A percentile compares a stretch with the other conserved stretches of the same genome.
These are phyloP conservation scores for Centropus bengalensis DNA, from an alignment of 2,113 vertebrate genomes.

Conservation along the genomic window DNA sequence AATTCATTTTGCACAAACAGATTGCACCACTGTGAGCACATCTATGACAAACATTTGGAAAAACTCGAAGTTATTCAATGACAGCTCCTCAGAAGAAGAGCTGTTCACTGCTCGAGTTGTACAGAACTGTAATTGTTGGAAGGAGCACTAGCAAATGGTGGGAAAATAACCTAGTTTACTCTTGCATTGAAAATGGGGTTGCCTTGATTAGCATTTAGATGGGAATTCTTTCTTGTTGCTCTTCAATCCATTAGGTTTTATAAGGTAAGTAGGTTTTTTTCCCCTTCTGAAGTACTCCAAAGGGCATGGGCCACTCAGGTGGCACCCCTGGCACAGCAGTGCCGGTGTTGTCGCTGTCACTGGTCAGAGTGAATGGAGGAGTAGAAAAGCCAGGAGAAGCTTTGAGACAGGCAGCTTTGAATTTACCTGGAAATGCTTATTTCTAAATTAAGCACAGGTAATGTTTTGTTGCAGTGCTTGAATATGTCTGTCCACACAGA, in stretches of 20 bases:
- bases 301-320: conserved; percentile 32
- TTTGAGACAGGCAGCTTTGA: not conserved
- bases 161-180: conserved; percentile 65
- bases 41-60: not conserved
- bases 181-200: conserved; percentile 44
- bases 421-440: not conserved
- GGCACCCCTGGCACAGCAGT: not conserved
- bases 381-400: not conserved
- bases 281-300: not conserved
- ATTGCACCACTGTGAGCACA: not conserved
- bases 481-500: not conserved
- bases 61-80: conserved; percentile 10
- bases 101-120: not conserved
- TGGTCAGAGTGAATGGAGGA: not conserved
- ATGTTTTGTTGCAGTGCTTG: not conserved
- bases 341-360: not conserved
- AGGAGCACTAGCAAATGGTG: conserved; percentile 40
- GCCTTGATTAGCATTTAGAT: conserved; percentile 81
- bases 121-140: conserved; percentile 3
- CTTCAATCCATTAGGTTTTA: conserved; percentile 68
- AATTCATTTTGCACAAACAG: conserved; percentile 6
- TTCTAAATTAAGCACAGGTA: conserved; percentile 30
- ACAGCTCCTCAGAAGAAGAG: conserved; percentile 16
- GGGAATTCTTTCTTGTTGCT: conserved; percentile 75
- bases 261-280: not conserved